These are phyloP conservation scores for Nycteola revayana DNA, from an alignment of 2,888 invertebrate species.

Conservation along the genomic window DNA sequence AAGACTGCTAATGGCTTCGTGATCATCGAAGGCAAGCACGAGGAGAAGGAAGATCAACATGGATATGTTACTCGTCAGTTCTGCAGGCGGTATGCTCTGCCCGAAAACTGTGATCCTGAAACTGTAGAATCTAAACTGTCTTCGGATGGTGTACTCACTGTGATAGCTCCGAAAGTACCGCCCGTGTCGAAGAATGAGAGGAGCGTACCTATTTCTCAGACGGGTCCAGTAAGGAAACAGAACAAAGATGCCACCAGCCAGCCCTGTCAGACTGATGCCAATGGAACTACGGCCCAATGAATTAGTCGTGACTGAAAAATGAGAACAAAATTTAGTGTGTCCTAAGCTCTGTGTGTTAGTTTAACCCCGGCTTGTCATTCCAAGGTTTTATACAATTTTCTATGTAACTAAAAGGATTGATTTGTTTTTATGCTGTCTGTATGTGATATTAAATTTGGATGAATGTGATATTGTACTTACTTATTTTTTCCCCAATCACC, in stretches of 20 bases:
- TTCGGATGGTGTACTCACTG: conserved; percentile 87
- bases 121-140: conserved; percentile 86
- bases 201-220: conserved; percentile 80
- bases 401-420: no score
- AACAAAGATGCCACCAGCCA: conserved; percentile 59
- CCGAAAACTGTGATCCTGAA: conserved; percentile 85
- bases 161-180: conserved; percentile 81
- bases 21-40: conserved; percentile 88
- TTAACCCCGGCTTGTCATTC: no score
- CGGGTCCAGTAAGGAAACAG: conserved; percentile 76
- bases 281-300: conserved; percentile 31
- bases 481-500: no score
- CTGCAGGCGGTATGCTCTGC: conserved; percentile 86
- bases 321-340: conserved; percentile 4
- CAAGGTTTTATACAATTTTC: no score
- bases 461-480: no score
- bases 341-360: conserved; percentile 10
- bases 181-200: conserved; percentile 60
- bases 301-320: neutral
- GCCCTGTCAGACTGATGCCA: conserved; percentile 23
- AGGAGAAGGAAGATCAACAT: conserved; percentile 87
- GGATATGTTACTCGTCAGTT: conserved; percentile 88
- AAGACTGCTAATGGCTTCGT: conserved; percentile 86
- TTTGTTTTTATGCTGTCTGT: no score
- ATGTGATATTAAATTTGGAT: no score